Evolutionary conservation across 2,888 invertebrate species (phyloP).

Genomic region (Polymixis lichenea): DNA sequence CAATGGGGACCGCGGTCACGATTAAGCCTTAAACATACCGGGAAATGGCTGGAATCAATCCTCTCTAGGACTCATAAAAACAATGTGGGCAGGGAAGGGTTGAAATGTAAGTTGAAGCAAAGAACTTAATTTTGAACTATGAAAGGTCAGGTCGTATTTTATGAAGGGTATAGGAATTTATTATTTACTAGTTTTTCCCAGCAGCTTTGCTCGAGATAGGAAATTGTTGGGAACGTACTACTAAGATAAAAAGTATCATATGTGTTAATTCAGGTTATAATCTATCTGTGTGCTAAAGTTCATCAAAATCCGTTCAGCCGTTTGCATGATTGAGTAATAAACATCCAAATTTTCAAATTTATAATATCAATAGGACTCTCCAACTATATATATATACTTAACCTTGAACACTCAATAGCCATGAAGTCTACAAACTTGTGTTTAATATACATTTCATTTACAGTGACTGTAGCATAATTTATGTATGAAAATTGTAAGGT

Average conservation of each 20-base stretch:
- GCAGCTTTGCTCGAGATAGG: too few species aligned
- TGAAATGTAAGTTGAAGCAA: background rate
- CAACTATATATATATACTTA: background rate
- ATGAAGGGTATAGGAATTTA: constrained; percentile 4
- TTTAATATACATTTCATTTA: constrained; percentile 48
- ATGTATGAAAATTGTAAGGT: constrained; percentile 23
- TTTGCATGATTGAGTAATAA: too few species aligned
- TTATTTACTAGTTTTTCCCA: background rate
- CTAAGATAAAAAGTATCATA: too few species aligned
- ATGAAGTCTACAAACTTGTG: constrained; percentile 5
- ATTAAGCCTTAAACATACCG: constrained; percentile 79
- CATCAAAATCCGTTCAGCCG: too few species aligned
- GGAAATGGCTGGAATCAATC: constrained; percentile 58
- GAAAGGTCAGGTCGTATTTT: background rate
- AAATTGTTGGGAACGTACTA: too few species aligned
- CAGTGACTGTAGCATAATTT: constrained; percentile 35
- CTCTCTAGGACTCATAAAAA: constrained; percentile 41
- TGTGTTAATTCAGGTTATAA: too few species aligned
- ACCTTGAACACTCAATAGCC: constrained; percentile 23
- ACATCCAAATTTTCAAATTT: too few species aligned
- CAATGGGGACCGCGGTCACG: constrained; percentile 63
- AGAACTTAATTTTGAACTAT: background rate
- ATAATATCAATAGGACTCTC: background rate
- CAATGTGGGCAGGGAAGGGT: background rate
- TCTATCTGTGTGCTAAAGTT: too few species aligned